Conservation (phyloP, 2,113 vertebrate species). For the Poicephalus meyeri region DNA sequence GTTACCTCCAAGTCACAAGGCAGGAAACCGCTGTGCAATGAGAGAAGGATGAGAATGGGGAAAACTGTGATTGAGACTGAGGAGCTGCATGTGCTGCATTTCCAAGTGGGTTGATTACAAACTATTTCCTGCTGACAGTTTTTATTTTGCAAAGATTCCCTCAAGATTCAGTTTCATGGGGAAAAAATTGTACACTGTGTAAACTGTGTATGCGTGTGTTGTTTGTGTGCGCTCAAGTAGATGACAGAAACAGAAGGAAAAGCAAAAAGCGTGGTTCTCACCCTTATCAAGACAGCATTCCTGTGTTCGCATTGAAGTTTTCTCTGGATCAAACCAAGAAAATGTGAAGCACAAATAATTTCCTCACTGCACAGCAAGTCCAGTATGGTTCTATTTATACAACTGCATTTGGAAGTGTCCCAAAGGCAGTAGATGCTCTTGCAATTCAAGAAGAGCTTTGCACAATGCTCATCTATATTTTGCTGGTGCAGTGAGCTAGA, state of each 20-base stretch:
- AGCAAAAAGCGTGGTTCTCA: fast-evolving
- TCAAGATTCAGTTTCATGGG: not conserved
- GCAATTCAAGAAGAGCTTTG: slow-evolving; percentile 29
- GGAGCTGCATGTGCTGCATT: not conserved
- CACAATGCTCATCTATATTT: slow-evolving; percentile 20
- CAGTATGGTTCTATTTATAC: slow-evolving; percentile 21
- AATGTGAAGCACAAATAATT: not conserved
- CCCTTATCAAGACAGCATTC: not conserved
- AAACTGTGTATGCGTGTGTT: not conserved
- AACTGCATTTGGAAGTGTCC: slow-evolving; percentile 1
- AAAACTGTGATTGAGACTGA: not conserved
- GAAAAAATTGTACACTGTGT: not conserved
- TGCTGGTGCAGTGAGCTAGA: not conserved
- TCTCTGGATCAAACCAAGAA: not conserved
- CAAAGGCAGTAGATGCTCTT: not conserved
- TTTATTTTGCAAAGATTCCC: not conserved
- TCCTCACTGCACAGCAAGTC: not conserved
- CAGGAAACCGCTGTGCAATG: not conserved
- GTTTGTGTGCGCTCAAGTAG: not conserved
- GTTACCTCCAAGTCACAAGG: not conserved
- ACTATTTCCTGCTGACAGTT: not conserved
- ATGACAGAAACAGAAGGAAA: not conserved
- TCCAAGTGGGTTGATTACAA: not conserved
- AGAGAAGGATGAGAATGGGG: not conserved
- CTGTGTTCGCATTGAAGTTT: not conserved